Conservation (phyloP, 2,113 vertebrate species). For the Brachypteracias leptosomus region DNA sequence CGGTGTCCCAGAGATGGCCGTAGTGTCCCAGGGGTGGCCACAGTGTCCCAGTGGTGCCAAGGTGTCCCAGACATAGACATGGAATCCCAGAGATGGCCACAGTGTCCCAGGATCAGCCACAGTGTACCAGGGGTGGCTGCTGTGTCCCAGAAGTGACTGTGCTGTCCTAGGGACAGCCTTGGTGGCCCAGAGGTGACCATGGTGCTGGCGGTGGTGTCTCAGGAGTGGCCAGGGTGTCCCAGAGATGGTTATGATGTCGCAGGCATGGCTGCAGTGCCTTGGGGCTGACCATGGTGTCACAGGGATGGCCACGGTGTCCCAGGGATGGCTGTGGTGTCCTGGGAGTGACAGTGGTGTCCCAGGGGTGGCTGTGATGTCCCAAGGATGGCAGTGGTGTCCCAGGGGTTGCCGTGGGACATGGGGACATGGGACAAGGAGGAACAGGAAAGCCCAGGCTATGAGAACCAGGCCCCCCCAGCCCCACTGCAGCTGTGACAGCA, state of each 20-base stretch:
- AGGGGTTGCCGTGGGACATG: not conserved
- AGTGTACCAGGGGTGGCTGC: not conserved
- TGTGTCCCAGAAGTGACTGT: not conserved
- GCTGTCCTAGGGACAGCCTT: not conserved
- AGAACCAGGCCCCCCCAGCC: not conserved
- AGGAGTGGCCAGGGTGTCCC: not conserved
- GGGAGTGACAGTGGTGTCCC: not conserved
- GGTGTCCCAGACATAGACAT: no score
- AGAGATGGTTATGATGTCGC: accelerated
- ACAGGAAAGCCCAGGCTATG: accelerated
- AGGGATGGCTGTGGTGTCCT: no score
- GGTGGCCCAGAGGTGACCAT: not conserved
- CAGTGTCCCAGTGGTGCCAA: no score
- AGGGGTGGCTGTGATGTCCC: not conserved
- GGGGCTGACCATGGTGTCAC: not conserved
- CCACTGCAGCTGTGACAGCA: accelerated
- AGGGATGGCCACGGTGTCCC: not conserved
- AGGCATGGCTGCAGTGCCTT: not conserved
- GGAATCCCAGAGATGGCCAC: no score
- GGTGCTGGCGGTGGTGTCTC: no score
- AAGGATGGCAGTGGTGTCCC: not conserved
- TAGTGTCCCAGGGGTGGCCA: no score
- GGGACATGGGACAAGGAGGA: not conserved
- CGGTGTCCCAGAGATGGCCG: no score
- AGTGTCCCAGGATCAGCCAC: no score